Percentiles rank a stretch among this genome's conserved stretches.
Conservation (phyloP, 2,113 vertebrate species). For the Balaeniceps rex region DNA sequence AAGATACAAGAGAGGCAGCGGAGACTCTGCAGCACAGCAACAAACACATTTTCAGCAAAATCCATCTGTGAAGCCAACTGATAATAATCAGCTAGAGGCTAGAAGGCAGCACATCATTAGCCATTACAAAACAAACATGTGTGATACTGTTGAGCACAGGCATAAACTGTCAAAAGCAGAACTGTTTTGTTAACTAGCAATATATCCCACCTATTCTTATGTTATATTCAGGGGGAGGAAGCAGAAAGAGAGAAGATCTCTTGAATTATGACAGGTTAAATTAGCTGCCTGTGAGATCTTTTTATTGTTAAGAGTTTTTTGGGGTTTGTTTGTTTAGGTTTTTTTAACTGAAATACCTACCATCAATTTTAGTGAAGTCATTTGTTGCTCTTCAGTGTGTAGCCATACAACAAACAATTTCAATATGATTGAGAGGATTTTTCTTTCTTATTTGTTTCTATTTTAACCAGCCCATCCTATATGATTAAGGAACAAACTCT, state of each 20-base stretch:
- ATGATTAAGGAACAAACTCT: not conserved
- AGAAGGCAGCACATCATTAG: not conserved
- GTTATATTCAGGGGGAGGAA: not conserved
- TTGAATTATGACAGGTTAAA: not conserved
- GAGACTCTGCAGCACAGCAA: not conserved
- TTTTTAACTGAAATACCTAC: not conserved
- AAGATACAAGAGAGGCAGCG: not conserved
- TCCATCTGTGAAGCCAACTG: not conserved
- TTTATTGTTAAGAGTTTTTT: not conserved
- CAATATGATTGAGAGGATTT: not conserved
- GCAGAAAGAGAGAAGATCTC: not conserved
- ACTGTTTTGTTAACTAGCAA: not conserved
- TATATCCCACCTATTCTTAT: not conserved
- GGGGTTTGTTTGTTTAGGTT: fast-evolving
- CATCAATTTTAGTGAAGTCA: not conserved
- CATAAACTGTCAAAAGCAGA: not conserved
- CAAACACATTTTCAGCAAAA: not conserved
- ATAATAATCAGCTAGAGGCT: not conserved
- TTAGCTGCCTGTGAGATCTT: not conserved
- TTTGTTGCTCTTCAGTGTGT: not conserved
- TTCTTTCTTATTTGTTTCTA: not conserved
- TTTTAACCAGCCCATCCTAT: not conserved
- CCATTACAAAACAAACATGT: not conserved
- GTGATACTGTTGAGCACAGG: not conserved
- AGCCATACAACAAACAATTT: not conserved